phyloP scores from a whole-genome alignment of 37 sponge, comb jelly and placozoan species.

The Cladorhizidae sp. region DNA sequence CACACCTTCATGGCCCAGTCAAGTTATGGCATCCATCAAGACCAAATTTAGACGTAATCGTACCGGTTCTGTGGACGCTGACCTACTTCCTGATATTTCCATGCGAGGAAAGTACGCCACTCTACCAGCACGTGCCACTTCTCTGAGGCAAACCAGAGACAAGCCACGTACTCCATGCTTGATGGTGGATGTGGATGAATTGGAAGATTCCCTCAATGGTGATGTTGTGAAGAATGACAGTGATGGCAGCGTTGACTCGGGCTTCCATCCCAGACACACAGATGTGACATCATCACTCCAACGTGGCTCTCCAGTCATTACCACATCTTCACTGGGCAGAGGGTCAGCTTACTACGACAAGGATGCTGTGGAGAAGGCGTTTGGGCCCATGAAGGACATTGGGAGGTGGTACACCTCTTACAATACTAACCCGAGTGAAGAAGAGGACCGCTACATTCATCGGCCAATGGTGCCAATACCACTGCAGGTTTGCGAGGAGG shows the following conservation, averaged over 20 bases:
- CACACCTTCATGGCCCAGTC: constrained; percentile 1
- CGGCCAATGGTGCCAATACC: not conserved
- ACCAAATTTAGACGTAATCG: constrained; percentile 30
- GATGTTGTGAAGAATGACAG: constrained; percentile 14
- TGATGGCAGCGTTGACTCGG: constrained; percentile 54
- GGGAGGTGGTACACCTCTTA: constrained; percentile 64
- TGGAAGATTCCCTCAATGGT: constrained; percentile 25
- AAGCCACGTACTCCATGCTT: constrained; percentile 42
- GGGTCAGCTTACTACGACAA: constrained; percentile 39
- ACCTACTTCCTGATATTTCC: not conserved
- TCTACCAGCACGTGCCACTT: constrained; percentile 30
- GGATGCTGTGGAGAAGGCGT: constrained; percentile 65
- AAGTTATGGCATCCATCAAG: not conserved
- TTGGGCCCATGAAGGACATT: constrained; percentile 90
- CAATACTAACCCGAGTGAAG: not conserved
- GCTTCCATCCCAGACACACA: constrained; percentile 16
- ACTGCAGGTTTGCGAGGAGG: constrained; percentile 1
- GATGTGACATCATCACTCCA: not conserved
- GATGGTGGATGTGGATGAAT: constrained; percentile 38
- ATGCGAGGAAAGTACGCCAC: constrained; percentile 38
- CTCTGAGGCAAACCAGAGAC: not conserved
- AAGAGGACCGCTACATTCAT: constrained; percentile 29
- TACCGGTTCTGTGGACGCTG: constrained; percentile 9
- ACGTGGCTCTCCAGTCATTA: not conserved
- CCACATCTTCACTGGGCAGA: not conserved